Evolutionary conservation across 2,797 vertebrate genomes (phyloP).

Genomic region (Columba guinea): DNA sequence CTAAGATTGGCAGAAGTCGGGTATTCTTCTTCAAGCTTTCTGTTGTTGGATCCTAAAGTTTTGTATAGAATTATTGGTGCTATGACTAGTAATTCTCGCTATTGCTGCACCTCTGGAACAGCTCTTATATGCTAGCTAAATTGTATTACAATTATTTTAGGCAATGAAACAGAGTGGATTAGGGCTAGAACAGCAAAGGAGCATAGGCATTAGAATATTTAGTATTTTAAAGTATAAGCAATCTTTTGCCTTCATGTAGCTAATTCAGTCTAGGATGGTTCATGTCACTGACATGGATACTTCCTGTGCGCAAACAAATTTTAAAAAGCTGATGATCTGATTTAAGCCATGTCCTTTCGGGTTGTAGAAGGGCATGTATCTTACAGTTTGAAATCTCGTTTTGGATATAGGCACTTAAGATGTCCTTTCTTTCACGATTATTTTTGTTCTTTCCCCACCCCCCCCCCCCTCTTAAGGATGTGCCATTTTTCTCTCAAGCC

Average conservation of each 20-base stretch:
- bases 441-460: neutral
- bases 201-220: neutral
- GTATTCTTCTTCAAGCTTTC: neutral
- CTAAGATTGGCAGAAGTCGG: neutral
- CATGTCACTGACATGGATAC: neutral
- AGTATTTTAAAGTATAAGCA: neutral
- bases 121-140: neutral
- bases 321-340: neutral
- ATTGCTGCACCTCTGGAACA: neutral
- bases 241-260: neutral
- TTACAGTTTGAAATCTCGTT: neutral
- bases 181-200: neutral
- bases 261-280: neutral
- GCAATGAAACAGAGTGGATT: neutral
- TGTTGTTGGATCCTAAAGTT: neutral
- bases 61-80: neutral
- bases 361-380: neutral
- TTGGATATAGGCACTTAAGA: neutral
- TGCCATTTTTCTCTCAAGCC: neutral
- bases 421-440: neutral
- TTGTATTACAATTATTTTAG: neutral
- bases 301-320: neutral
- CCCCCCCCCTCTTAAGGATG: accelerated
- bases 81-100: neutral
- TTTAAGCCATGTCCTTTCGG: neutral